These are phyloP conservation scores for Strongylocentrotus purpuratus DNA, from an alignment of 35 echinoderm and acorn worm species.

Conservation along the genomic window DNA sequence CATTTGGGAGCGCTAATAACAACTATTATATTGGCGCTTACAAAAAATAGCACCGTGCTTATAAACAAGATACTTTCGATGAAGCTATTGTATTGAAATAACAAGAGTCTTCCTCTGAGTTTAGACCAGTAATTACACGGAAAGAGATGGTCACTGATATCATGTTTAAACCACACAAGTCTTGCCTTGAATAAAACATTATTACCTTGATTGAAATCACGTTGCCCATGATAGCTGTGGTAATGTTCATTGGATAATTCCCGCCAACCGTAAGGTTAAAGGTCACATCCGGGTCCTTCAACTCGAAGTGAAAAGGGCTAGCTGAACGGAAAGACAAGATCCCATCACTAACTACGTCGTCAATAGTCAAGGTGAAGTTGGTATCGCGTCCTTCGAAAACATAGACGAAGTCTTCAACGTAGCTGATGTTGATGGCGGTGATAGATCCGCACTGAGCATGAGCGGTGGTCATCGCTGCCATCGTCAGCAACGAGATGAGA, in stretches of 20 bases:
- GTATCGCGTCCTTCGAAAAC: not conserved
- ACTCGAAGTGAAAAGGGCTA: not conserved
- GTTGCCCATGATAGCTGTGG: not conserved
- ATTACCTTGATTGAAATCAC: conserved; percentile 19
- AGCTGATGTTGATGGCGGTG: conserved; percentile 5
- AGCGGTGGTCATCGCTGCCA: not conserved
- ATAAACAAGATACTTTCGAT: too few species aligned
- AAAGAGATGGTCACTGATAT: too few species aligned
- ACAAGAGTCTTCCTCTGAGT: too few species aligned
- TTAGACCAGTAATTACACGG: too few species aligned
- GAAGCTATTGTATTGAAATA: too few species aligned
- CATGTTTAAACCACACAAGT: too few species aligned
- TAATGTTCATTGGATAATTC: conserved; percentile 3
- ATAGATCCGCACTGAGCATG: not conserved
- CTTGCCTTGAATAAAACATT: too few species aligned
- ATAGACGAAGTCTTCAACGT: conserved; percentile 28
- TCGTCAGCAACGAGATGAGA: not conserved
- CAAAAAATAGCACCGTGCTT: too few species aligned
- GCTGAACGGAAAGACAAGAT: not conserved
- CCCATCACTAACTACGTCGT: not conserved
- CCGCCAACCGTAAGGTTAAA: not conserved
- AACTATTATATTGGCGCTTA: too few species aligned
- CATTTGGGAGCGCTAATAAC: too few species aligned
- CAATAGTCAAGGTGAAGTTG: not conserved
- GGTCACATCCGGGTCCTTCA: conserved; percentile 19